phyloP scores from a whole-genome alignment of 2,113 vertebrate genomes.

The Protobothrops mucrosquamatus region DNA sequence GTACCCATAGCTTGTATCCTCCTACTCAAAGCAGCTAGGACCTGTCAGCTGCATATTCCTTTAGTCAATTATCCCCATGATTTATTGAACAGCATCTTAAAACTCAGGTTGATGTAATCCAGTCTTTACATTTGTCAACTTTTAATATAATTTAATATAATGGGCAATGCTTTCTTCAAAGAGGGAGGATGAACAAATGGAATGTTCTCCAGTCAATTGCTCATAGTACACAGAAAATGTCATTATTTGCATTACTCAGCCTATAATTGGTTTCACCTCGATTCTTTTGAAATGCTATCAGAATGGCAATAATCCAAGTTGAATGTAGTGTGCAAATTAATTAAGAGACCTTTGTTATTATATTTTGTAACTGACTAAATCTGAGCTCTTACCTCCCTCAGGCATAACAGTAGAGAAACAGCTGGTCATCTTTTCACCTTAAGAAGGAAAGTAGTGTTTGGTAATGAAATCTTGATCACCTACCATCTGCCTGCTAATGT shows the following conservation, averaged over 20 bases:
- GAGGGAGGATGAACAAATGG: background rate
- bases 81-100: constrained; percentile 13
- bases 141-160: constrained; percentile 19
- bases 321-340: constrained; percentile 10
- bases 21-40: background rate
- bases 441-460: constrained; percentile 52
- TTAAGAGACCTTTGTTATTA: constrained; percentile 14
- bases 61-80: background rate
- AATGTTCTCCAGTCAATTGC: background rate
- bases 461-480: constrained; percentile 63
- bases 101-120: background rate
- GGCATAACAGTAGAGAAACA: constrained; percentile 46
- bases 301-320: constrained; percentile 19
- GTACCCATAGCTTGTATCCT: background rate
- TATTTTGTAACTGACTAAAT: constrained; percentile 31
- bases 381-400: constrained; percentile 18
- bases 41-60: background rate
- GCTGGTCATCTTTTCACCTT: constrained; percentile 58
- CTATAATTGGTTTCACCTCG: constrained; percentile 27
- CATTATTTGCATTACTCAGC: constrained; percentile 30
- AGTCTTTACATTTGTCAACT: constrained; percentile 5
- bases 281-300: constrained; percentile 22
- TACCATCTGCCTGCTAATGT: constrained; percentile 60
- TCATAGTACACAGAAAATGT: constrained; percentile 12
- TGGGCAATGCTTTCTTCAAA: background rate